A percentile compares a stretch with the other conserved stretches of the same genome.
Conservation (phyloP, 2,888 invertebrate species). For the Bimastos eiseni region DNA sequence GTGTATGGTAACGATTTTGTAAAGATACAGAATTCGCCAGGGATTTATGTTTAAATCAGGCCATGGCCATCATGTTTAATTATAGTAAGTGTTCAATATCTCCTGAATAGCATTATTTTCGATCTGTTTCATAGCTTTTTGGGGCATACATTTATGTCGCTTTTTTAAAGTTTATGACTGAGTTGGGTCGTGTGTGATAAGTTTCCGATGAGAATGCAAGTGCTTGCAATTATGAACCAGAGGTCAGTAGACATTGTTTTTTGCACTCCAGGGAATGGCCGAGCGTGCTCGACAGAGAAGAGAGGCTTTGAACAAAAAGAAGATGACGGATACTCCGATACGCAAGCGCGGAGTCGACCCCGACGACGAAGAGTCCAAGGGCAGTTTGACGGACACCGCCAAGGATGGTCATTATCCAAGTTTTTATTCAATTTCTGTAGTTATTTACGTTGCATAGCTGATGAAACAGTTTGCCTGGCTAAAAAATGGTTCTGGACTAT, state of each 20-base stretch:
- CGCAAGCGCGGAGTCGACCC: conserved; percentile 16
- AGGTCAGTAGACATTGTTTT: neutral
- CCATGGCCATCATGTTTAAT: no score
- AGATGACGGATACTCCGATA: conserved; percentile 26
- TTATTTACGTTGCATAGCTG: neutral
- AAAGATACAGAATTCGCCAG: no score
- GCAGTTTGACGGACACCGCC: neutral
- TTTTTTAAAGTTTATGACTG: no score
- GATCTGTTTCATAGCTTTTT: no score
- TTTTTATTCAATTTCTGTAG: neutral
- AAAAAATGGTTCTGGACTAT: neutral
- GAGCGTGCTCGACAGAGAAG: conserved; percentile 35
- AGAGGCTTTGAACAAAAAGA: conserved; percentile 33
- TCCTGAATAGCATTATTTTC: no score
- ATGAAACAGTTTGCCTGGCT: neutral
- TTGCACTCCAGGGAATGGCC: conserved; percentile 28
- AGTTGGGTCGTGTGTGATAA: no score
- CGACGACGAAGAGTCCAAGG: neutral
- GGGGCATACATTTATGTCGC: no score
- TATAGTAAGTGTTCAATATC: no score
- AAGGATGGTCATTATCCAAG: neutral
- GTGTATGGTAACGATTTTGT: no score
- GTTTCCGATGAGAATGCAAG: no score
- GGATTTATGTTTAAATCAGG: no score
- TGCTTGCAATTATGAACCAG: neutral